Evolutionary conservation across 1,140 invertebrate species (phyloP), one percentile per base, ranked within the genome.

Genomic region (Drosophila melanica): DNA sequence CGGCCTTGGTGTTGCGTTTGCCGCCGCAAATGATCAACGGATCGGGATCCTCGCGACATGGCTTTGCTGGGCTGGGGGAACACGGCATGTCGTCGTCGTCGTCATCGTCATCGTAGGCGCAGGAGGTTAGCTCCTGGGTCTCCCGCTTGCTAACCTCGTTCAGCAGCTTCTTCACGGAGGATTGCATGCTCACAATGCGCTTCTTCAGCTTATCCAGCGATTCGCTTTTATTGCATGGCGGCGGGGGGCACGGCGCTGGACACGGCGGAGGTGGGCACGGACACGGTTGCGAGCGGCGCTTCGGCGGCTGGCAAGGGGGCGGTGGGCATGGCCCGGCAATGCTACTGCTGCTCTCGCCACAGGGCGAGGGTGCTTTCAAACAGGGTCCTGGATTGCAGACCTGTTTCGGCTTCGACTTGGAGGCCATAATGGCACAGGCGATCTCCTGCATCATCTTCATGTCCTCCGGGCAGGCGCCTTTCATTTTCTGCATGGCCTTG

Each of bases 401-500:
- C 0, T 59, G 42, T 33, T 77, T 72, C 0, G 57, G 45, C 23
- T 78, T 71, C 20, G n/a, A 16, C 27, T 77, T 77, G 7, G 68
- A 64, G 20, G 68, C 53, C 86, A 90, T 79, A 3, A 91, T 74
- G 37, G 82, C 82, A 6, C 59, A 65, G 3, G 80, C 87, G 1
- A 91, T 91, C 12, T 91, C 86, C 47, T 91, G 77, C 45, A 91
- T 81, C 51, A 91, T 74, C 9, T 90, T 89, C 45, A 77, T 77
- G 37, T 91, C 90, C 66, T 91, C 90, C 8, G 90, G 82, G 55
- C 87, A 90, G 57, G 90, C 81, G 4, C 80, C 73, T 70, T 90
- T 84, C 86, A 90, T 90, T 53, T 90, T 90, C n/a, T 81, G 69
- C 75, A 90, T 79, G 20, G 84, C 85, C 58, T 81, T 90, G 30